phyloP scores from a whole-genome alignment of 2,888 invertebrate genomes.

The Noctua fimbriata region DNA sequence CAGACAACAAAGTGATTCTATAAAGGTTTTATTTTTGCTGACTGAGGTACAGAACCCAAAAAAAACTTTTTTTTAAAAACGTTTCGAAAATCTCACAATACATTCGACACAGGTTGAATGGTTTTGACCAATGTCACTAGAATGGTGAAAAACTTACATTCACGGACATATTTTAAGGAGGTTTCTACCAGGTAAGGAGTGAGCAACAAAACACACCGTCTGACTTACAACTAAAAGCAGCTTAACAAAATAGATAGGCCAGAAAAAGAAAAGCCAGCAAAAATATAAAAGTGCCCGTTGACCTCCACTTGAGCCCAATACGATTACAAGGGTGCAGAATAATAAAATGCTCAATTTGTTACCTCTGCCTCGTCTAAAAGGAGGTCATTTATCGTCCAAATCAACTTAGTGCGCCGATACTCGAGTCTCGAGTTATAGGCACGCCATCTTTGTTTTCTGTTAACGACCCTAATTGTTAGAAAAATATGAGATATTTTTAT shows the following conservation, averaged over 20 bases:
- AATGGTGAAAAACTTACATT: not conserved
- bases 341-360: constrained; percentile 87
- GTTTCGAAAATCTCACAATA: no score
- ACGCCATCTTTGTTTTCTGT: constrained; percentile 55
- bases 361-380: constrained; percentile 78
- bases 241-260: constrained; percentile 44
- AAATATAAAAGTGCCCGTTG: constrained; percentile 69
- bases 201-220: constrained; percentile 23
- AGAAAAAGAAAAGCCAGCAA: constrained; percentile 37
- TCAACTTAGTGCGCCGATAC: constrained; percentile 71
- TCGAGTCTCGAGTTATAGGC: constrained; percentile 62
- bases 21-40: no score
- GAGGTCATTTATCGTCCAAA: constrained; percentile 77
- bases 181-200: not conserved
- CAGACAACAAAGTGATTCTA: no score
- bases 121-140: not conserved
- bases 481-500: not conserved
- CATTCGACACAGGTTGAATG: not conserved
- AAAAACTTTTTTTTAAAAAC: no score
- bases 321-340: constrained; percentile 83
- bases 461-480: constrained; percentile 28
- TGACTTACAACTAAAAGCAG: constrained; percentile 36
- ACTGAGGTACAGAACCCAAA: no score
- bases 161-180: not conserved
- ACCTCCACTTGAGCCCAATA: constrained; percentile 75